Percentiles rank a stretch among this genome's conserved stretches.
Conservation (phyloP, 2,888 invertebrate species). For the Tetrapedia diversipes region DNA sequence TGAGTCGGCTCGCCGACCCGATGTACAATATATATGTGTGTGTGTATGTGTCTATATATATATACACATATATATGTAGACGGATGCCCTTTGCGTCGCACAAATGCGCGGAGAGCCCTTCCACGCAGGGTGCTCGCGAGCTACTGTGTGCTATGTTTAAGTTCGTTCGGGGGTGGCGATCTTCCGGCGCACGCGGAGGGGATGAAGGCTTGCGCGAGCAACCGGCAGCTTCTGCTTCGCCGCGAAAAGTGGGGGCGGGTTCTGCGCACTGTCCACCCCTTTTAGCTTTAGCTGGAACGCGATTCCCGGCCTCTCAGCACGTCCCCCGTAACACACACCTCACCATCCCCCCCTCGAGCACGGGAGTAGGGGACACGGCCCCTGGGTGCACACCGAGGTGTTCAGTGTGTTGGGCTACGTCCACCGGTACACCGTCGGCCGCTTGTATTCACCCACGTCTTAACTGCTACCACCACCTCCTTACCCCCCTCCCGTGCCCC, state of each 20-base stretch:
- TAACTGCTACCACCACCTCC: conserved; percentile 38
- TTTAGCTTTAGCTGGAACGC: conserved; percentile 66
- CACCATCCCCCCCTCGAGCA: conserved; percentile 50
- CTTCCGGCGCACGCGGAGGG: conserved; percentile 72
- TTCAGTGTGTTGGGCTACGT: conserved; percentile 65
- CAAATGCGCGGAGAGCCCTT: conserved; percentile 75
- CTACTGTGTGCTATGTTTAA: conserved; percentile 82
- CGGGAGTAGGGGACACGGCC: conserved; percentile 63
- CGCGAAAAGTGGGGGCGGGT: conserved; percentile 82
- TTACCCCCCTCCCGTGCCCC: too few relatives aligned
- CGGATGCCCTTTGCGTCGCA: conserved; percentile 55
- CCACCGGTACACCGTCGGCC: conserved; percentile 55
- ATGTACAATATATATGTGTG: too few relatives aligned
- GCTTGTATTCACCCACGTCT: conserved; percentile 56
- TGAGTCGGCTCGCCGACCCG: conserved; percentile 37
- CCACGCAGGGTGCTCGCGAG: conserved; percentile 80
- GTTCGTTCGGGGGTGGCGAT: conserved; percentile 76
- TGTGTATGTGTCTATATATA: too few relatives aligned
- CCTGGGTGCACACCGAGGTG: conserved; percentile 66
- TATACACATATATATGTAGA: conserved; percentile 42
- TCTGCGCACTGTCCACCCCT: conserved; percentile 82
- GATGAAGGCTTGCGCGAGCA: conserved; percentile 78
- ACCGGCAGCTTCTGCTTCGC: conserved; percentile 75
- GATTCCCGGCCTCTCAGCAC: conserved; percentile 73
- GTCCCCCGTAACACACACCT: conserved; percentile 65